A percentile compares a stretch with the other conserved stretches of the same genome.
Evolutionary conservation across 2,797 vertebrate genomes (phyloP).

Genomic region (Sparidentex hasta): DNA sequence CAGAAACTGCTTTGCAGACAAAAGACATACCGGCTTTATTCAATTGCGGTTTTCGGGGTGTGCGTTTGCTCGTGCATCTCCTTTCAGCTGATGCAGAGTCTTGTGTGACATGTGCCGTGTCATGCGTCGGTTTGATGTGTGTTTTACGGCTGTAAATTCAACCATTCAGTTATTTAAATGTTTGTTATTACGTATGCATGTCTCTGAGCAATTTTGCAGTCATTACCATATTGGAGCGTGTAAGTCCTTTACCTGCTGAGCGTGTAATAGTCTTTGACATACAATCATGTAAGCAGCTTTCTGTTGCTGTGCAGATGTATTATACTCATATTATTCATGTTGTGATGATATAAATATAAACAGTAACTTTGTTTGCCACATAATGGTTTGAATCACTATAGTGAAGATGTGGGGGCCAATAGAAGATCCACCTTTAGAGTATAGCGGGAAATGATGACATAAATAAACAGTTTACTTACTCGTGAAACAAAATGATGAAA

Average conservation of each 20-base stretch:
- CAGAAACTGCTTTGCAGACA: conserved; percentile 64
- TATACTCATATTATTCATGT: neutral
- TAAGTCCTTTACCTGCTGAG: neutral
- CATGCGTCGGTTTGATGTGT: neutral
- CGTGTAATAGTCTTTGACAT: neutral
- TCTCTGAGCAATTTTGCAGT: neutral
- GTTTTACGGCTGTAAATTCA: neutral
- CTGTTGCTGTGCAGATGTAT: neutral
- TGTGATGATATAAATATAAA: neutral
- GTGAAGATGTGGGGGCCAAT: too few species aligned
- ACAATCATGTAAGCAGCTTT: neutral
- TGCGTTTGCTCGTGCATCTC: neutral
- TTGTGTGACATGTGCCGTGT: neutral
- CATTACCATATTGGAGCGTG: neutral
- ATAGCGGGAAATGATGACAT: neutral
- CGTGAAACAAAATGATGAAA: neutral
- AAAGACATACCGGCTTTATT: conserved; percentile 40
- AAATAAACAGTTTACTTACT: neutral
- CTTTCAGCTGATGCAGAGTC: neutral
- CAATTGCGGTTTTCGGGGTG: conserved; percentile 5
- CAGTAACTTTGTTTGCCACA: neutral
- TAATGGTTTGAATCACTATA: neutral
- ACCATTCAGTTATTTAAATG: neutral
- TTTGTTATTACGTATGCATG: neutral
- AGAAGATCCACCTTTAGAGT: neutral